phyloP scores from a whole-genome alignment of 2,113 vertebrate genomes.

The Oryctolagus cuniculus region mOryCun1.1 NC_091432.1:209531501-209532000 shows the following conservation, averaged over 20 bases:
- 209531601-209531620: not conserved
- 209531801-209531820: not conserved
- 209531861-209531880: not conserved
- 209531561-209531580: conserved; percentile 32
- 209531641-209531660: not conserved
- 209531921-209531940: not conserved
- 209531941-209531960: not conserved
- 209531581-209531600: not conserved
- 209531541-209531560: not conserved
- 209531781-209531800: conserved; percentile 1
- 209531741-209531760: not conserved
- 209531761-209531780: conserved; percentile 42
- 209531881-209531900: not conserved
- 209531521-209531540: not conserved
- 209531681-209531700: not conserved
- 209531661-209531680: not conserved
- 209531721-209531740: conserved; percentile 17
- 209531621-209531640: conserved; percentile 35
- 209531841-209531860: not conserved
- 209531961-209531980: not conserved
- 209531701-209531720: not conserved
- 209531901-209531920: not conserved
- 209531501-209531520: conserved; percentile 1
- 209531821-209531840: not conserved
- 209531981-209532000: too few relatives aligned